Base-by-base conservation (phyloP, 30 jellyfish, hydroid and myxozoan species). In the Chrysaora quinquecirrha region DNA sequence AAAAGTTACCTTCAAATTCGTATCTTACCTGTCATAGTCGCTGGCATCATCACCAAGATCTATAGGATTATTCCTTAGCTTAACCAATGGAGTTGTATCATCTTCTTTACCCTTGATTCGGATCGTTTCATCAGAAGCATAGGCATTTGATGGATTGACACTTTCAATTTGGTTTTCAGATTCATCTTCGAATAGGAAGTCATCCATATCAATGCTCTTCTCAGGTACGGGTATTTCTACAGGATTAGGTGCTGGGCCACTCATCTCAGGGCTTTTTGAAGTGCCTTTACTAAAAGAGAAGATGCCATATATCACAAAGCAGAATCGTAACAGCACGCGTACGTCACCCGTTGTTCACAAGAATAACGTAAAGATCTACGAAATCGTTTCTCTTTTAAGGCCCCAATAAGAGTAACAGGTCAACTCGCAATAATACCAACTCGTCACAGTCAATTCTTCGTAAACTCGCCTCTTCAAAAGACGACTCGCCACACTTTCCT, bases 31-130 rank as follows among this genome's bases (percentile, higher is more conserved):
- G 82, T 78, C 89, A 27, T 78, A 78, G 34, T 78, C 89, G 27
- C 89, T 78, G 38, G 89, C 89, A 66, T 78, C 76, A 64, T 78
- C 89, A 4, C 89, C 68, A 48, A 78, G 54, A 46, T 64, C 82
- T 48, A 64, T 34, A 27, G 46, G 64, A 24, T 19, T 48, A 30
- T 64, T 49, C 6, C 89, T 56, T 12, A 78, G 81, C 50, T 78
- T 64, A 2, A 78, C 35, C 63, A 64, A 47, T 4, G 89, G 83
- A 10, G 79, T 21, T 9, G 27, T 35, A 23, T 78, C 89, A 30
- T 77, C 88, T n/a, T n/a, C n/a, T 43, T 77, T 77, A 18, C 64
- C 89, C 29, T 78, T 78, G 19, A 78, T 23, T 28, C 81, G 81
- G 23, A 64, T 32, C 3, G 89, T 78, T 6, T 78, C 89, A 31